A percentile compares a stretch with the other conserved stretches of the same genome.
phyloP scores from a whole-genome alignment of 2,113 vertebrate genomes.

The Regulus satrapa region DNA sequence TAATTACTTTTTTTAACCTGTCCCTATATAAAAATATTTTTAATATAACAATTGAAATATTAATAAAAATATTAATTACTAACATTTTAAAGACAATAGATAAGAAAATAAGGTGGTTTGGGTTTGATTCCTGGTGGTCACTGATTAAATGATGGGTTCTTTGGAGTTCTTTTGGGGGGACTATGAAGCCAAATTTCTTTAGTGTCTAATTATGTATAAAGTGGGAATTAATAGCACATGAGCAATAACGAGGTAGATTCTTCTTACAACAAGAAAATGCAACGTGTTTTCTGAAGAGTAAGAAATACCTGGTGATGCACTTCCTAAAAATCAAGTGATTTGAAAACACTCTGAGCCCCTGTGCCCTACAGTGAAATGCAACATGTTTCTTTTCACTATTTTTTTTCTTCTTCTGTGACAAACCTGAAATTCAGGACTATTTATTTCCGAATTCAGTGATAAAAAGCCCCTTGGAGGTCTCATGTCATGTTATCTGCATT shows the following conservation, averaged over 20 bases:
- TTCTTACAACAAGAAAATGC: background rate
- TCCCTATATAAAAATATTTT: background rate
- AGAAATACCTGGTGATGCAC: background rate
- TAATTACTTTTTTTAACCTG: background rate
- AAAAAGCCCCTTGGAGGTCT: background rate
- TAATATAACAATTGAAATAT: background rate
- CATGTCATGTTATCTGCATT: background rate
- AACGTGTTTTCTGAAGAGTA: background rate
- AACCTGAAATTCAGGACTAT: background rate
- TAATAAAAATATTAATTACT: background rate
- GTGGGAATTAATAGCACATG: background rate
- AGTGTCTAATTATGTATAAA: background rate
- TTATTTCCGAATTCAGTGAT: background rate
- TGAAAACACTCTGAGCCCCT: rapidly evolving
- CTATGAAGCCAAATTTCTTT: background rate
- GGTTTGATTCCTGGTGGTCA: background rate
- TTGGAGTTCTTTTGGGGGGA: background rate
- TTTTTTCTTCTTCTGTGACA: too few species aligned
- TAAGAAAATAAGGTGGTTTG: background rate
- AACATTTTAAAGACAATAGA: background rate
- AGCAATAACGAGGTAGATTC: background rate
- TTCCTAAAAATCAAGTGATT: background rate
- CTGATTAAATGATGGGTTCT: background rate
- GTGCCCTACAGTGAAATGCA: background rate
- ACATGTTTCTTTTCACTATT: rapidly evolving